Evolutionary conservation across 2,888 invertebrate species (phyloP).

Genomic region (Heliconius charithonia): DNA sequence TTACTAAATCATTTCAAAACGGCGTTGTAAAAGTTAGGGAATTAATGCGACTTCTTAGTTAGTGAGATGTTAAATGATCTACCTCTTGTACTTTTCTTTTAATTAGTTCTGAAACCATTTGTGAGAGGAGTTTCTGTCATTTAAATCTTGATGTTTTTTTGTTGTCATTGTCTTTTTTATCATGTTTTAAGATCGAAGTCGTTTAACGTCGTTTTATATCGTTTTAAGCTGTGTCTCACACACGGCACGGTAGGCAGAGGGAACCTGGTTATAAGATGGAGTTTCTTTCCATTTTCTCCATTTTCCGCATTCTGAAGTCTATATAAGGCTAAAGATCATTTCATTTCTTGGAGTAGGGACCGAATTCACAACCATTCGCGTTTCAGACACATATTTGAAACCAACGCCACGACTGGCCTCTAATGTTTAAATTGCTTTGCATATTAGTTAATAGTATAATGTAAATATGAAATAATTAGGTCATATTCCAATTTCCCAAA

Average conservation of each 20-base stretch:
- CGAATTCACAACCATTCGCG: neutral
- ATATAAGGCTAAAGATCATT: too few relatives aligned
- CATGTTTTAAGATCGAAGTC: neutral
- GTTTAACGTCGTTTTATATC: too few relatives aligned
- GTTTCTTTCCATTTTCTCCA: too few relatives aligned
- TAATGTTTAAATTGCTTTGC: neutral
- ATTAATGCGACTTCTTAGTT: slow-evolving; percentile 69
- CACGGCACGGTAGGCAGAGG: too few relatives aligned
- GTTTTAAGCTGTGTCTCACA: too few relatives aligned
- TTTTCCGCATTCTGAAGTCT: too few relatives aligned
- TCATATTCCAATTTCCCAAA: too few relatives aligned
- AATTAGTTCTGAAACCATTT: slow-evolving; percentile 37
- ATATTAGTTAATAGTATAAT: too few relatives aligned
- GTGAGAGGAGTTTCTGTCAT: slow-evolving; percentile 26
- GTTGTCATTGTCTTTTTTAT: neutral
- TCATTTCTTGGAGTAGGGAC: neutral
- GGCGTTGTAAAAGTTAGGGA: slow-evolving; percentile 51
- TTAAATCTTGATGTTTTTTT: neutral
- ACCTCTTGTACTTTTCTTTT: slow-evolving; percentile 37
- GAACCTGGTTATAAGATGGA: too few relatives aligned
- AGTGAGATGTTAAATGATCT: slow-evolving; percentile 42
- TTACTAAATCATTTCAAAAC: slow-evolving; percentile 41
- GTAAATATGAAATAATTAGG: neutral
- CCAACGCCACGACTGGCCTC: neutral
- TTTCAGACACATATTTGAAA: neutral